These are phyloP conservation scores for Chrysogorgia sp. DNA, from an alignment of 92 coral and sea anemone genomes.

Conservation along the genomic window DNA sequence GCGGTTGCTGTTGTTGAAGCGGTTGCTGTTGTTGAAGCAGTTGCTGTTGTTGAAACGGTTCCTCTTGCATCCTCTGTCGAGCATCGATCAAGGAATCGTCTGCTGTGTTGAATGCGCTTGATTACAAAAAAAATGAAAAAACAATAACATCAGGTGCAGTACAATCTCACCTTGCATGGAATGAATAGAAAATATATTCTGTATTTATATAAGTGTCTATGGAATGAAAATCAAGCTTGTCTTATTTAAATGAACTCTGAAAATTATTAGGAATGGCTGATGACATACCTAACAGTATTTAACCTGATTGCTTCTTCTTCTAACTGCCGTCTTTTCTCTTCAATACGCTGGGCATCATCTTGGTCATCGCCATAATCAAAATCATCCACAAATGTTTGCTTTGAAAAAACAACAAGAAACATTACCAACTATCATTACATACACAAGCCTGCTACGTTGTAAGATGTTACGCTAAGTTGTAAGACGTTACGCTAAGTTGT, in stretches of 20 bases:
- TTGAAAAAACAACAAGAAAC: conserved; percentile 42
- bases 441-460: too few relatives aligned
- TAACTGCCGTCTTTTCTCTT: conserved; percentile 86
- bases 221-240: too few relatives aligned
- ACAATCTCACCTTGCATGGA: too few relatives aligned
- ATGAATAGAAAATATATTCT: too few relatives aligned
- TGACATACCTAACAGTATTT: conserved; percentile 68
- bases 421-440: neutral
- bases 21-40: conserved; percentile 29
- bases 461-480: too few relatives aligned
- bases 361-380: conserved; percentile 99
- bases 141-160: too few relatives aligned
- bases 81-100: conserved; percentile 17
- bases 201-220: too few relatives aligned
- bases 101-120: neutral
- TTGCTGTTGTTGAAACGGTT: conserved; percentile 30
- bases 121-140: neutral
- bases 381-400: conserved; percentile 70
- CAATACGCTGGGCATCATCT: conserved; percentile 89
- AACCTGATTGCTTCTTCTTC: conserved; percentile 81
- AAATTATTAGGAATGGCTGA: neutral
- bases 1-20: conserved; percentile 19
- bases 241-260: too few relatives aligned
- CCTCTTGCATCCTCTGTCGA: conserved; percentile 33
- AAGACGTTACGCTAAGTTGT: too few relatives aligned